Percentiles rank a stretch among this genome's conserved stretches.
Evolutionary conservation across 2,113 vertebrate species (phyloP).

Genomic region (Elachura formosa): DNA sequence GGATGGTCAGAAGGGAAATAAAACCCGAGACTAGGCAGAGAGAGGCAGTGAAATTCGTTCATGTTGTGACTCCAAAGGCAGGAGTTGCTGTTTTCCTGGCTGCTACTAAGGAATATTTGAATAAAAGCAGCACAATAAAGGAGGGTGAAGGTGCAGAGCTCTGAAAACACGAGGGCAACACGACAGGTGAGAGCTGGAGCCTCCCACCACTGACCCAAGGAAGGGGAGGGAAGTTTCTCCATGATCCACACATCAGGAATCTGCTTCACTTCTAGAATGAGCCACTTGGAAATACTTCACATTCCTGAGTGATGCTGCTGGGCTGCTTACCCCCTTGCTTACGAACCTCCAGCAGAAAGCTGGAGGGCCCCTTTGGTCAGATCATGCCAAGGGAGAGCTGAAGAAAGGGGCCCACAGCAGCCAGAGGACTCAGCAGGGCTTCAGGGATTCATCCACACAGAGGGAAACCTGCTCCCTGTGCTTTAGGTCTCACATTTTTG

Average conservation of each 20-base stretch:
- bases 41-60: not conserved
- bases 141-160: not conserved
- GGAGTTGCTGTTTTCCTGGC: not conserved
- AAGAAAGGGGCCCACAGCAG: not conserved
- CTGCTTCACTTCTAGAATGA: constrained; percentile 25
- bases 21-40: not conserved
- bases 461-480: not conserved
- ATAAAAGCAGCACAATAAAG: not conserved
- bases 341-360: not conserved
- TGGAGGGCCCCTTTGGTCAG: not conserved
- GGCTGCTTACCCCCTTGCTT: not conserved
- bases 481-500: not conserved
- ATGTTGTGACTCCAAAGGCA: not conserved
- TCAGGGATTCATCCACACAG: constrained; percentile 22
- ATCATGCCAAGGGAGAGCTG: not conserved
- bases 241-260: constrained; percentile 14
- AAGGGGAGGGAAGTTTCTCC: not conserved
- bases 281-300: constrained; percentile 4
- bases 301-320: constrained; percentile 1
- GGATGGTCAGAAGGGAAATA: not conserved
- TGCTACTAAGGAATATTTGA: not conserved
- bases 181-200: not conserved
- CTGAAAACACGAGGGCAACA: not conserved
- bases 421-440: not conserved
- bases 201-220: not conserved